Percentiles rank a stretch among this genome's conserved stretches.
Evolutionary conservation across 2,797 vertebrate species (phyloP).

Genomic region (Kryptolebias ocellatus): DNA sequence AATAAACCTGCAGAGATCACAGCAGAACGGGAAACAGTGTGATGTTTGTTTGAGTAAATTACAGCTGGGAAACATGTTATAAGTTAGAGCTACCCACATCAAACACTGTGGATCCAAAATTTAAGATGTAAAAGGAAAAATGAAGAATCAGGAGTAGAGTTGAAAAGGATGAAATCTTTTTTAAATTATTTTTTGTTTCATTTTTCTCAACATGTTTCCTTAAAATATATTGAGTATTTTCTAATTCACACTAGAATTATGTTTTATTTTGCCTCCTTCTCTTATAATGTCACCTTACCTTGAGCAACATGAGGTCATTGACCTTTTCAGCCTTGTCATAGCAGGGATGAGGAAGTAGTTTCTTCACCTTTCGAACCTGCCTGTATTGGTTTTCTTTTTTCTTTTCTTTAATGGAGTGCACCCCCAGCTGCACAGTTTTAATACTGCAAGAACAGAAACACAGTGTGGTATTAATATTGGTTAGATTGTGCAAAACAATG

Average conservation of each 20-base stretch:
- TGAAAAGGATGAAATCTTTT: no score
- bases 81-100: no score
- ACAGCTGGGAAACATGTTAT: no score
- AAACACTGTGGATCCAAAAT: no score
- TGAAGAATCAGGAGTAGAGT: no score
- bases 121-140: no score
- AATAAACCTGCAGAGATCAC: no score
- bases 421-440: slow-evolving; percentile 52
- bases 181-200: background rate
- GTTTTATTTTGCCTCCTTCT: background rate
- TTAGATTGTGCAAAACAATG: background rate
- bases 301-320: slow-evolving; percentile 77
- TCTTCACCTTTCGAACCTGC: slow-evolving; percentile 39
- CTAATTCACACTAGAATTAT: no score
- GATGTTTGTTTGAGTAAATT: no score
- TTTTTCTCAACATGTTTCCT: background rate
- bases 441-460: slow-evolving; percentile 1
- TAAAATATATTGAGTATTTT: background rate
- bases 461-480: slow-evolving; percentile 27
- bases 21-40: no score
- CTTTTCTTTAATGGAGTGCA: slow-evolving; percentile 56
- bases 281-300: slow-evolving; percentile 53
- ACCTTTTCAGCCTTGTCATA: rapidly evolving
- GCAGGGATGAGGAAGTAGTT: slow-evolving; percentile 26
- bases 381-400: slow-evolving; percentile 7